Evolutionary conservation across 1,140 invertebrate species (phyloP).

Genomic region (Anastatus disparis): DNA sequence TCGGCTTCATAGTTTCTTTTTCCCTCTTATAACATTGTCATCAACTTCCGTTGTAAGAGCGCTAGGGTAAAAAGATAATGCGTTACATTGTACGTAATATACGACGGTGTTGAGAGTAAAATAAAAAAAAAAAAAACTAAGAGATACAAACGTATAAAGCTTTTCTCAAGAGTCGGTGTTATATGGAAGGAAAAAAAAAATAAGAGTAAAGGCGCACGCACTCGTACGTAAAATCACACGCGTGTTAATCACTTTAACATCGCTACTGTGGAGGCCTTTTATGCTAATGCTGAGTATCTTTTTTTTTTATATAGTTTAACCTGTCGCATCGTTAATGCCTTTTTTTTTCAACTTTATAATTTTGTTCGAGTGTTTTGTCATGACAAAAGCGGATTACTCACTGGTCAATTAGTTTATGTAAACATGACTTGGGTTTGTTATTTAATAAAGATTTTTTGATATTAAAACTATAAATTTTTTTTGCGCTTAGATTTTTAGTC

Average conservation of each 20-base stretch:
- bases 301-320: no score
- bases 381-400: no score
- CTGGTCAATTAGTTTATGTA: no score
- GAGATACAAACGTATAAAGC: background rate
- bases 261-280: constrained; percentile 16
- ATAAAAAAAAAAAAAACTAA: background rate
- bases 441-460: no score
- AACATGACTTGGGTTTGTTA: no score
- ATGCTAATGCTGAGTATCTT: constrained; percentile 32
- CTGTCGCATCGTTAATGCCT: no score
- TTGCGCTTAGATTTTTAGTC: no score
- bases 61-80: background rate
- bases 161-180: background rate
- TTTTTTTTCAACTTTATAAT: no score
- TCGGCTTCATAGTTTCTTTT: background rate
- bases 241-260: constrained; percentile 38
- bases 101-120: no score
- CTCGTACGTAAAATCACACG: constrained; percentile 31
- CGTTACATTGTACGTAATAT: constrained; percentile 34
- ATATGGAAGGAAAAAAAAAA: background rate
- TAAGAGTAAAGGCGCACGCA: background rate
- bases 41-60: constrained; percentile 25
- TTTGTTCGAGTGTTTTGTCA: background rate
- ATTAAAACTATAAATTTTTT: no score
- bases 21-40: background rate